Evolutionary conservation across 1,140 invertebrate genomes (phyloP).

Genomic region (Penaeus vannamei): DNA sequence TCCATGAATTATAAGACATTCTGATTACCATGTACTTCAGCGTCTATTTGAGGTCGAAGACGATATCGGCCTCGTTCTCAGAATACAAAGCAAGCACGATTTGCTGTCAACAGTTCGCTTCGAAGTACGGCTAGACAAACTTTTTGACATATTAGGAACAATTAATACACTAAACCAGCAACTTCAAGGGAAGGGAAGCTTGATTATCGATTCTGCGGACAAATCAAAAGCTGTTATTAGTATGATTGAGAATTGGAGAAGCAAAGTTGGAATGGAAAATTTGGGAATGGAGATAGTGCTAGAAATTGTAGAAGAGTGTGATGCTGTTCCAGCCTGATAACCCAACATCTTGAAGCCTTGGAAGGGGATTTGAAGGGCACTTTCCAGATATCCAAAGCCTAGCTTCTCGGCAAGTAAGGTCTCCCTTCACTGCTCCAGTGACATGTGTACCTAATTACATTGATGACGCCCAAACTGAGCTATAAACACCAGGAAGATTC

Average conservation of each 20-base stretch:
- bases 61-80: slow-evolving; percentile 35
- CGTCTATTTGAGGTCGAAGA: slow-evolving; percentile 37
- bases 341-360: no score
- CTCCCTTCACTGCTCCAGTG: slow-evolving; percentile 18
- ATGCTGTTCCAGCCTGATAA: no score
- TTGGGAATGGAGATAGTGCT: no score
- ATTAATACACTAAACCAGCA: slow-evolving; percentile 10
- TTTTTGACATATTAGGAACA: slow-evolving; percentile 22
- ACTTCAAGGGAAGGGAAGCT: slow-evolving; percentile 24
- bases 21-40: slow-evolving; percentile 49
- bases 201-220: no score
- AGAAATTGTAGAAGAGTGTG: no score
- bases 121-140: background rate
- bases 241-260: no score
- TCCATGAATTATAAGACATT: background rate
- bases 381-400: background rate
- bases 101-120: slow-evolving; percentile 30
- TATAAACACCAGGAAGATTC: slow-evolving; percentile 15
- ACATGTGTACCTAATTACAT: background rate
- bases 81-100: slow-evolving; percentile 20
- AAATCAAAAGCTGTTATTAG: no score
- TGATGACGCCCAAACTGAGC: slow-evolving; percentile 4
- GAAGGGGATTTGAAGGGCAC: slow-evolving; percentile 8
- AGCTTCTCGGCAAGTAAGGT: slow-evolving; percentile 6
- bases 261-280: no score